Evolutionary conservation across 1,140 invertebrate species (phyloP).

Genomic region (Lycorma delicatula): DNA sequence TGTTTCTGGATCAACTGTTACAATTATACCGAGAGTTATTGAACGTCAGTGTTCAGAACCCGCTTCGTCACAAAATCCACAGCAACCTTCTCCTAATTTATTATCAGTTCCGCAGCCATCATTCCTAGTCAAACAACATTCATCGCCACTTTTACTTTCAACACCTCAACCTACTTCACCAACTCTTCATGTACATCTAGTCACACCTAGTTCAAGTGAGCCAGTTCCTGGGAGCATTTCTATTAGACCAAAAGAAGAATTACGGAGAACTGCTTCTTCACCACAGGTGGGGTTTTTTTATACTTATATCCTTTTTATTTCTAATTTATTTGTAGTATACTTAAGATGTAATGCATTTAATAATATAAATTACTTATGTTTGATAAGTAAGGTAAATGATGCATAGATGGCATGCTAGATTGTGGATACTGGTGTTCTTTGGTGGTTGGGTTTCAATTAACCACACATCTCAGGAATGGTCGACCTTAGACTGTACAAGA

Average conservation of each 20-base stretch:
- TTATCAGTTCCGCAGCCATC: constrained; percentile 47
- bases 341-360: too few species aligned
- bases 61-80: constrained; percentile 27
- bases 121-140: constrained; percentile 54
- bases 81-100: constrained; percentile 43
- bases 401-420: too few species aligned
- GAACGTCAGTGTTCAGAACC: constrained; percentile 51
- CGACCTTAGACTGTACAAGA: too few species aligned
- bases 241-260: constrained; percentile 43
- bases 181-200: constrained; percentile 10
- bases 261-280: constrained; percentile 47
- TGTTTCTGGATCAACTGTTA: constrained; percentile 15
- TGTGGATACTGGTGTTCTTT: too few species aligned
- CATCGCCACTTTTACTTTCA: constrained; percentile 46
- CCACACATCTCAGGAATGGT: too few species aligned
- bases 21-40: constrained; percentile 32
- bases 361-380: too few species aligned
- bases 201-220: constrained; percentile 1
- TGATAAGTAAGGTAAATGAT: too few species aligned
- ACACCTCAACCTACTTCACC: constrained; percentile 14
- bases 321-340: too few species aligned
- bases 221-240: constrained; percentile 21
- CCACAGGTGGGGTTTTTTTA: constrained; percentile 40
- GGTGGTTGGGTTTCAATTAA: too few species aligned
- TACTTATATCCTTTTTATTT: too few species aligned